Percentiles rank a stretch among this genome's conserved stretches.
Evolutionary conservation across 2,888 invertebrate genomes (phyloP).

Genomic region (Thumatha senex): DNA sequence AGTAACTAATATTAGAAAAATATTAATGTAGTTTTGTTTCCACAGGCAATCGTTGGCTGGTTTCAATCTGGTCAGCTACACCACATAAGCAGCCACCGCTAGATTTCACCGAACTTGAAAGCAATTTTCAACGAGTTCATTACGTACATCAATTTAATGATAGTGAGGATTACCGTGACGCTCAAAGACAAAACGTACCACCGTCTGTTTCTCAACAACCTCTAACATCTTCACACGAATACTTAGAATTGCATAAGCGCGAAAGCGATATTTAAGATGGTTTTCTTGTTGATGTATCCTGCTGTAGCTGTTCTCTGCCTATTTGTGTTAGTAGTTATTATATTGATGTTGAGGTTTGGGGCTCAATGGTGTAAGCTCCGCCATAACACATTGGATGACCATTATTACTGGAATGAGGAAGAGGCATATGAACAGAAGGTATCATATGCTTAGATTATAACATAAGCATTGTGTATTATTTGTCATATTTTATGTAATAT

Average conservation of each 20-base stretch:
- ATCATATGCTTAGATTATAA: constrained; percentile 75
- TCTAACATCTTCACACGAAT: constrained; percentile 83
- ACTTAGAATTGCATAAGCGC: constrained; percentile 88
- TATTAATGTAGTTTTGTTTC: too few species aligned
- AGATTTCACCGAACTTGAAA: constrained; percentile 89
- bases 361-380: constrained; percentile 87
- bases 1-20: too few species aligned
- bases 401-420: constrained; percentile 86
- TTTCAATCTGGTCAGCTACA: constrained; percentile 92
- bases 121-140: constrained; percentile 51
- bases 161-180: constrained; percentile 51
- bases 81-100: constrained; percentile 92
- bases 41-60: constrained; percentile 92
- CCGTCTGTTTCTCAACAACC: constrained; percentile 68
- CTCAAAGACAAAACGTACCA: constrained; percentile 48
- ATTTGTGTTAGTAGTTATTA: constrained; percentile 89
- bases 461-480: too few species aligned
- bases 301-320: constrained; percentile 87
- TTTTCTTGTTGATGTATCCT: constrained; percentile 90
- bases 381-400: constrained; percentile 86
- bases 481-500: too few species aligned
- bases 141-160: constrained; percentile 51
- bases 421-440: constrained; percentile 86
- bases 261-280: constrained; percentile 89
- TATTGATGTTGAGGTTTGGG: constrained; percentile 89